Evolutionary conservation across 2,888 invertebrate genomes (phyloP), one percentile per base, ranked within the genome.

Genomic region (Dynastes maya): DNA sequence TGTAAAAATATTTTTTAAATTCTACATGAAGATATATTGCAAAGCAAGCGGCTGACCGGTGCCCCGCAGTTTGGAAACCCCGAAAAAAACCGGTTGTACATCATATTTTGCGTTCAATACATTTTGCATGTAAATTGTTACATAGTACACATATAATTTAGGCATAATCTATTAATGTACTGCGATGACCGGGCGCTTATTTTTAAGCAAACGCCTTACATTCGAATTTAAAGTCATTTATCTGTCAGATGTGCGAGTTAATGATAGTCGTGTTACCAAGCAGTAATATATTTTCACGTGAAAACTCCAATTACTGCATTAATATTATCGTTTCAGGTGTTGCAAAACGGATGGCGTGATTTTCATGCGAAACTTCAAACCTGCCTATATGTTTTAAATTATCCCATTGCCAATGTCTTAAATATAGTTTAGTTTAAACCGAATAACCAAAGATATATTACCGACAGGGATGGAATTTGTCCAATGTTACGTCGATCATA

Each of bases 141-240:
- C 72, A 61, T 72, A 58, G 72, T 72, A 71, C 16, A 55, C 71
- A 58, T 71, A 72, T 61, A 72, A 72, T 72, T 72, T 72, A 72
- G 61, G 72, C 22, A 72, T 72, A 72, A 72, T 72, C 72, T 72
- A 72, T 72, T 72, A 72, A 72, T 72, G 72, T 58, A 40, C 72
- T 13, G 68, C 27, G 5, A 27, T 61, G 61, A 29, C 29, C 61
- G 29, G 29, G 29, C 61, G 29, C 9, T 61, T 61, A 61, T 49
- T 68, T 49, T 68, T 68, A 49, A 68, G 40, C 40, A 72, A 61
- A 72, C 61, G 72, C 72, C 53, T 72, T 32, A 72, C 72, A 72
- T 72, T 61, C 72, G 72, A 58, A 72, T 72, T 72, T 72, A 72
- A 72, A 72, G 72, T 72, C 53, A 72, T 72, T 72, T 72, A 61